These are phyloP conservation scores for Sitobion miscanthi DNA, from an alignment of 1,140 invertebrate genomes.

Conservation along the genomic window DNA sequence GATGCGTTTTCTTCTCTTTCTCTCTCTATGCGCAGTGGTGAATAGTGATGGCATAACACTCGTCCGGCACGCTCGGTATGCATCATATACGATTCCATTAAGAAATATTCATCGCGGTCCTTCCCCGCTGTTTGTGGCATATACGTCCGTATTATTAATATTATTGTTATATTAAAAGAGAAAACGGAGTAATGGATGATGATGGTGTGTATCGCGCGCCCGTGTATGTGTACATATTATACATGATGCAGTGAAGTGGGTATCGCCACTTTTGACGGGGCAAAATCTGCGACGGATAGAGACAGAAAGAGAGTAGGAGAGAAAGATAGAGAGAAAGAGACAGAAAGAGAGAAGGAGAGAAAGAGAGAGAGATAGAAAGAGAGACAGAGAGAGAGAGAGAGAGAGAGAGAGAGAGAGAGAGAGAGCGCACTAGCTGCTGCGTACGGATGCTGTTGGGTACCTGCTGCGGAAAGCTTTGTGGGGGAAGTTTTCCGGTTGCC, in stretches of 20 bases:
- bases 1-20: background rate
- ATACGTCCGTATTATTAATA: background rate
- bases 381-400: background rate
- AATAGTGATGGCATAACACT: background rate
- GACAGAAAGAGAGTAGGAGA: background rate
- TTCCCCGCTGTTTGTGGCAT: background rate
- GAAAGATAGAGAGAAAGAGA: too few relatives aligned
- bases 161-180: constrained; percentile 6
- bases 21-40: too few relatives aligned
- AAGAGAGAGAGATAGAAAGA: background rate
- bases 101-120: constrained; percentile 13
- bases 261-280: constrained; percentile 44
- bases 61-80: background rate
- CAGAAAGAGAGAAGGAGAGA: too few relatives aligned
- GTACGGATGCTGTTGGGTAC: background rate
- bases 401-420: too few relatives aligned
- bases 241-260: constrained; percentile 34
- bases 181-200: constrained; percentile 44
- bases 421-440: background rate
- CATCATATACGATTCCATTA: constrained; percentile 32
- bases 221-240: background rate
- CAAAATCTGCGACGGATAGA: constrained; percentile 17
- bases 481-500: constrained; percentile 44
- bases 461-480: constrained; percentile 19
- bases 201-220: background rate